Percentiles rank a stretch among this genome's conserved stretches.
These are phyloP conservation scores for Sminthurinus aureus DNA, from an alignment of 2,888 invertebrate species.

Conservation along the genomic window DNA sequence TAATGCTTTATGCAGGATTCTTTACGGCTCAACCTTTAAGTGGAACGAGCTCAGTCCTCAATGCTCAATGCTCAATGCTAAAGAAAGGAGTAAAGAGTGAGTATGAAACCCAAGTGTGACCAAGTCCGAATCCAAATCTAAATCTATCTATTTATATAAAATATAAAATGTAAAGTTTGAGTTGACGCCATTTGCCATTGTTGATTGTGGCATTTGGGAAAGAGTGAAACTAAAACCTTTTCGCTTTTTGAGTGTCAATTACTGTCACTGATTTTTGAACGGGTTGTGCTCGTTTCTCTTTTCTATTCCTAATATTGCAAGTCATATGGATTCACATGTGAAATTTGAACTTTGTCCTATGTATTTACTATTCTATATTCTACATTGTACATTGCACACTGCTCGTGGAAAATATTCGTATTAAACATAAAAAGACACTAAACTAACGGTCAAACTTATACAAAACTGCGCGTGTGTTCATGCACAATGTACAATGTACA, in stretches of 20 bases:
- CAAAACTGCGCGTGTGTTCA: not conserved
- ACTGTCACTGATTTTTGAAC: not conserved
- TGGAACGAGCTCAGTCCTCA: too few relatives aligned
- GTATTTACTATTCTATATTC: too few relatives aligned
- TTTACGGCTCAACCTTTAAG: not conserved
- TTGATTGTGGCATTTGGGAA: not conserved
- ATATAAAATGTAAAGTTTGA: too few relatives aligned
- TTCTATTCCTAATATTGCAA: not conserved
- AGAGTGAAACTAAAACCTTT: not conserved
- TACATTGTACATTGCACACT: not conserved
- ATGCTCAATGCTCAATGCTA: not conserved
- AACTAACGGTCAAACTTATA: not conserved
- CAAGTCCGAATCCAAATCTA: not conserved
- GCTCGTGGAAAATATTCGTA: not conserved
- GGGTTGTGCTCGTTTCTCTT: not conserved
- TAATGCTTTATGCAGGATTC: not conserved
- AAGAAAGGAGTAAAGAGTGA: not conserved
- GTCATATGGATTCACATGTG: not conserved
- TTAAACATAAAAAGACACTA: not conserved
- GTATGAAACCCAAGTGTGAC: not conserved
- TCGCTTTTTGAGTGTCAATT: not conserved
- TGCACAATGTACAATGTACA: not conserved
- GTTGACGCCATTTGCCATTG: not conserved
- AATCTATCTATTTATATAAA: not conserved
- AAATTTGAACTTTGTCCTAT: too few relatives aligned